Conservation (phyloP, 1,140 invertebrate species). For the Papilio helenus region DNA sequence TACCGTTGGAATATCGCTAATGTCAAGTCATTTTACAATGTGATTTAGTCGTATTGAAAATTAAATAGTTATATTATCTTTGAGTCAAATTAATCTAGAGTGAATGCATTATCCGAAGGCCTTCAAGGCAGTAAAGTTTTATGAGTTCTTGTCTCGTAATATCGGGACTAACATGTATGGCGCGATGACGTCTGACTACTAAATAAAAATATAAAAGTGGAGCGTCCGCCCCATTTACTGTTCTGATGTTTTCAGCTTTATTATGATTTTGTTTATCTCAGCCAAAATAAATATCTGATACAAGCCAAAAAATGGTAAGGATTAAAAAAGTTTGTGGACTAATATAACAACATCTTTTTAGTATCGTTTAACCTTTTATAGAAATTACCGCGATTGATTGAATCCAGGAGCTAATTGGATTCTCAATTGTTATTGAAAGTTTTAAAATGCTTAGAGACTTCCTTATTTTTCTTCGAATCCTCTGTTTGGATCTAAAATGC, state of each 20-base stretch:
- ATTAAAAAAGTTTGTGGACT: not conserved
- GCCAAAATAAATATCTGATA: not conserved
- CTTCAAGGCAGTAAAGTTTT: constrained; percentile 24
- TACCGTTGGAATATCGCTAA: not conserved
- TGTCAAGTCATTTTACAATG: no score
- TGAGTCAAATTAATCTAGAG: not conserved
- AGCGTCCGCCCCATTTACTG: constrained; percentile 2
- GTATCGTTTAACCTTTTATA: no score
- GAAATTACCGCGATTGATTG: no score
- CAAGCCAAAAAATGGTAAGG: not conserved
- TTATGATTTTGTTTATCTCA: constrained; percentile 29
- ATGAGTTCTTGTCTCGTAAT: constrained; percentile 17
- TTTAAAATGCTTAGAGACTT: no score
- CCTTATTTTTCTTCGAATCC: no score
- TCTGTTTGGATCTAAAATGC: no score
- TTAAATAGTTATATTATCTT: not conserved
- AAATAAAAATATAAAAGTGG: constrained; percentile 35
- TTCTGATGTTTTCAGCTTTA: constrained; percentile 19
- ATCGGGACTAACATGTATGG: constrained; percentile 19
- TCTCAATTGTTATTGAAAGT: no score
- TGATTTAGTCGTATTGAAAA: not conserved
- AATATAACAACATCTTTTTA: not conserved
- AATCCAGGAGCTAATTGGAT: no score
- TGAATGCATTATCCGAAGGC: constrained; percentile 27
- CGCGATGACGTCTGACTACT: constrained; percentile 17